Evolutionary conservation across 2,888 invertebrate genomes (phyloP).

Genomic region (Geophilus truncorum): DNA sequence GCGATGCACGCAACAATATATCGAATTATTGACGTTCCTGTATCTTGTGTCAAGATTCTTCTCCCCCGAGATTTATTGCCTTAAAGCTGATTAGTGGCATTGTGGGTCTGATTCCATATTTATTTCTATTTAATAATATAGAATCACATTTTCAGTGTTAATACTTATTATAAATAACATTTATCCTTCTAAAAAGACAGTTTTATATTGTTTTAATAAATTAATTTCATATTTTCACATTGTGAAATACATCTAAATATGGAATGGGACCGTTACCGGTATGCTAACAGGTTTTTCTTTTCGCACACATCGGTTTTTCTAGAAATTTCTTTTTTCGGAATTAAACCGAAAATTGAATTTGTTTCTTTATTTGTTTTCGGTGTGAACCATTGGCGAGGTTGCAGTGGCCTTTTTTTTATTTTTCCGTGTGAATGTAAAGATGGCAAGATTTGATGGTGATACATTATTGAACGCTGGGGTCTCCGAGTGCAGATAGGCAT

Average conservation of each 20-base stretch:
- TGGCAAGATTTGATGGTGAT: slow-evolving; percentile 17
- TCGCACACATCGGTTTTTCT: no score
- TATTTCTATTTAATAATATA: no score
- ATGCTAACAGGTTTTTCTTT: not conserved
- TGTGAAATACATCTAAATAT: no score
- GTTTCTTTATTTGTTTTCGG: not conserved
- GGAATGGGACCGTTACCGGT: no score
- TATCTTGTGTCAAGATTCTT: not conserved
- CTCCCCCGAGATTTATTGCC: not conserved
- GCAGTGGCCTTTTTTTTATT: not conserved
- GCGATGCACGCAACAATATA: slow-evolving; percentile 5
- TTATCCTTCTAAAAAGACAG: no score
- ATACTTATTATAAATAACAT: no score
- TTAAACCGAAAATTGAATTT: not conserved
- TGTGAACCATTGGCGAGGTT: not conserved
- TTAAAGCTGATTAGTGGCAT: slow-evolving; percentile 11
- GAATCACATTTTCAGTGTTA: no score
- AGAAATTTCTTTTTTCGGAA: not conserved
- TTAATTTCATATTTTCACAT: no score
- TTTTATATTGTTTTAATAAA: no score
- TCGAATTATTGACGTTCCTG: slow-evolving; percentile 14
- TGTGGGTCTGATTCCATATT: not conserved
- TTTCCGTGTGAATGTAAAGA: not conserved
- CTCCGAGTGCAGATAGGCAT: slow-evolving; percentile 24
- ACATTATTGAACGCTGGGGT: slow-evolving; percentile 15